Base-by-base conservation (phyloP, 2,888 invertebrate species). In the Sarcophaga subvicina region DNA sequence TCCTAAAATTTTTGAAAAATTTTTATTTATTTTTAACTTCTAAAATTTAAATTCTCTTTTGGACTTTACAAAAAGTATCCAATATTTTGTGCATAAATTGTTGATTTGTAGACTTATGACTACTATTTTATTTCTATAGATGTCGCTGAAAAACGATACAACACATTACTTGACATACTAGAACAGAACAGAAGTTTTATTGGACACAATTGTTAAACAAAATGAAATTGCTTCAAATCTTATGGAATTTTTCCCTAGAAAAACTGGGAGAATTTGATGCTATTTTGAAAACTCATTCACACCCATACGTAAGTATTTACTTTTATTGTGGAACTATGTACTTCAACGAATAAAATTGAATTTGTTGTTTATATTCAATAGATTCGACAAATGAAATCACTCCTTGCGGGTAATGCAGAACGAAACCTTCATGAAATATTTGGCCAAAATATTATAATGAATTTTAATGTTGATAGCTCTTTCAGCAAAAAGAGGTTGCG, bases 151-250 rank as follows among this genome's bases (percentile, higher is more conserved):
- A 72, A 72, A 49, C 71, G 25, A 14, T 22, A 80, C 25, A 80
- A 64, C 25, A 64, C 20, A 2, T 49, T 80, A 22, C 8, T 71
- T 22, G 64, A 80, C 1, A 72, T 80, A 59, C 20, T 80, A 25
- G 80, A 22, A 22, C 70, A 17, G 81, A 76, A 64, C 82, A 82
- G 76, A 82, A 71, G 70, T 76, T 54, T 82, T 82, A 49, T 25
- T 82, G 54, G 70, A 63, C n/a, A 49, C 37, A n/a, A 76, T 77
- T 17, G 71, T 59, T 25, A 66, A 37, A 17, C 82, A 77, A 54
- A 82, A 82, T 11, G 62, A 62, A 63, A 62, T 70, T 69, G 63
- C 54, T 2, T 37, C 49, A 37, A 79, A 73, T 10, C 67, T 69
- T 20, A 75, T 75, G 45, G 67, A 47, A 22, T 62, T 76, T 76